Evolutionary conservation across 1,140 invertebrate genomes (phyloP).

Genomic region (Ips nitidus): DNA sequence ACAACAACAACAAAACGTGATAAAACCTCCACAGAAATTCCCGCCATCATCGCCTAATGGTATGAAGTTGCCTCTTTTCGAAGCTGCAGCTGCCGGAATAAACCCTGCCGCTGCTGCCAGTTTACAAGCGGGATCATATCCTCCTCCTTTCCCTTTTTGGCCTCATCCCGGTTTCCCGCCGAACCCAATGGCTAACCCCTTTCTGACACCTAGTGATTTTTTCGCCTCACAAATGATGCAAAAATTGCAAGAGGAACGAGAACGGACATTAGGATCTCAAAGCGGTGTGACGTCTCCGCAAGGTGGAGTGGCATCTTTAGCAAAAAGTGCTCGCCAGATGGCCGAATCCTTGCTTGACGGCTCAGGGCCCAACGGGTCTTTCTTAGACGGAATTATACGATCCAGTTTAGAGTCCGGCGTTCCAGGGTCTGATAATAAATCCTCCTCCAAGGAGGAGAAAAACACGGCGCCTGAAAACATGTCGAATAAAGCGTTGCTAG

Average conservation of each 20-base stretch:
- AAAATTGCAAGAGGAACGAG: conserved; percentile 67
- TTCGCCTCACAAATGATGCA: conserved; percentile 82
- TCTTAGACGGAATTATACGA: conserved; percentile 78
- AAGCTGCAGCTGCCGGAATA: conserved; percentile 41
- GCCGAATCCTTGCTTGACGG: conserved; percentile 64
- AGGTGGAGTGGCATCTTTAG: conserved; percentile 48
- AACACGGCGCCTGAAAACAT: conserved; percentile 54
- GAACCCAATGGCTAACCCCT: conserved; percentile 55
- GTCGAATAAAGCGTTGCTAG: conserved; percentile 67
- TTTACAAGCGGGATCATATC: conserved; percentile 51
- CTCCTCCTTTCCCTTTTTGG: conserved; percentile 66
- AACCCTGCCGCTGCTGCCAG: conserved; percentile 48
- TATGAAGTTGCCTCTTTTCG: conserved; percentile 68
- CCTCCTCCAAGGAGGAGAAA: conserved; percentile 48
- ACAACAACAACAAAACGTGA: conserved; percentile 52
- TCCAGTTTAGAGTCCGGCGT: conserved; percentile 71
- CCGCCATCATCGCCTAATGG: conserved; percentile 67
- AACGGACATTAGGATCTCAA: conserved; percentile 45
- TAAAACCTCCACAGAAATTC: conserved; percentile 64
- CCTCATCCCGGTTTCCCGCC: conserved; percentile 55
- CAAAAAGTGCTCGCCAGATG: conserved; percentile 62
- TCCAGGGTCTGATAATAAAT: conserved; percentile 43
- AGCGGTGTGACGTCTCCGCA: conserved; percentile 35
- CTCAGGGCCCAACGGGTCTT: conserved; percentile 65
- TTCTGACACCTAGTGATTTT: conserved; percentile 63